Conservation (phyloP, 2,888 invertebrate species). For the Xylota segnis region DNA sequence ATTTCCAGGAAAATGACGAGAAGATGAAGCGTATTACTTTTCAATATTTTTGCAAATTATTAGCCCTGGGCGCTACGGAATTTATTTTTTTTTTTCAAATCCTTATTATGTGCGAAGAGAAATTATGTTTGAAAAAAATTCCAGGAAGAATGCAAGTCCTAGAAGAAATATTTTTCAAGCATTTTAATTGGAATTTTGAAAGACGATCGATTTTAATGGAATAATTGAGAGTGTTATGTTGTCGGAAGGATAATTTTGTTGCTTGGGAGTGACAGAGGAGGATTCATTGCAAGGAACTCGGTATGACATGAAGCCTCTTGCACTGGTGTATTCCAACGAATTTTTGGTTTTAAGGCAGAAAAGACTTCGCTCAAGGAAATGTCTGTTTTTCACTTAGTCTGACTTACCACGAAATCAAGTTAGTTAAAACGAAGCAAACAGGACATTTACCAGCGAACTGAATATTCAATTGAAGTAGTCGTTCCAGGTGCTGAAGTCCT, state of each 20-base stretch:
- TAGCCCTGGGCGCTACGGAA: conserved; percentile 6
- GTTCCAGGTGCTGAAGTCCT: no score
- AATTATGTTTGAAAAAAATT: not conserved
- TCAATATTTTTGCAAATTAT: conserved; percentile 22
- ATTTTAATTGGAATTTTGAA: conserved; percentile 12
- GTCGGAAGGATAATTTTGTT: not conserved
- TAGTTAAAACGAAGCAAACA: no score
- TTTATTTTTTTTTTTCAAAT: not conserved
- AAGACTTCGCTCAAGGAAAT: no score
- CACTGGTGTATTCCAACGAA: no score
- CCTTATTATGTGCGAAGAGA: conserved; percentile 1
- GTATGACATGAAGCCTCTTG: no score
- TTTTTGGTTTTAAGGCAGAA: no score
- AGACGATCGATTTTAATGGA: conserved; percentile 4
- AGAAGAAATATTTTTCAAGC: not conserved
- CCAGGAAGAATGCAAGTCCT: not conserved
- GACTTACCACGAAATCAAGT: no score
- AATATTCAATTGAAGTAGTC: no score
- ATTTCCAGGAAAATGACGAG: conserved; percentile 8
- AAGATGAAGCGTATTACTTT: not conserved
- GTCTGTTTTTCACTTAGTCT: no score
- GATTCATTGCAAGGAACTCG: not conserved
- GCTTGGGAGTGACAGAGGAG: not conserved
- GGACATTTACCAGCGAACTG: no score
- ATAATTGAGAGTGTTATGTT: not conserved